Evolutionary conservation across 2,113 vertebrate genomes (phyloP), one percentile per base, ranked within the genome.

Genomic region (Alethe castanea): DNA sequence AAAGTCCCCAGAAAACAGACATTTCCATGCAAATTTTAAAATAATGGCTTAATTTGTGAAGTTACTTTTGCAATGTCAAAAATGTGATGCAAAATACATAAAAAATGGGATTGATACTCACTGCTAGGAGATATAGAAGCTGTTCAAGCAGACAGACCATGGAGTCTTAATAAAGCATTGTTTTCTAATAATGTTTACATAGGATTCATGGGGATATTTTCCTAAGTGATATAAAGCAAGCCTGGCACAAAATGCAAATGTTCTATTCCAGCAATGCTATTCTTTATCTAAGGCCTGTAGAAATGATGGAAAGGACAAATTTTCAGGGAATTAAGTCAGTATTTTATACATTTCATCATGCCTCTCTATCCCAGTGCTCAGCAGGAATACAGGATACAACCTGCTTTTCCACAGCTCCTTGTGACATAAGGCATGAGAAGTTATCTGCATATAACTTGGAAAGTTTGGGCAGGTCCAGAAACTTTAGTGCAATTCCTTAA

Each of bases 1-100:
- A 90, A 96, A 94, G 87, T 81, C 94, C 81, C 81, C 94, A 71
- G 86, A 95, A 96, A 97, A 80, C 70, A 97, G 95, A 94, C 62
- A 96, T 96, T 96, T 79, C 81, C 82, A 95, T 96, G 94, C 77
- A 96, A 96, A 96, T 97, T 92, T 95, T 77, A 82, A 84, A 96
- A 88, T 35, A 92, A 93, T 90, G 71, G 26, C 29, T 88, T 95
- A 79, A 94, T 96, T 91, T 93, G 60, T 14, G 85, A 86, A 95
- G 71, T 90, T 80, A 56, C 67, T 88, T 95, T 84, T 31, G 52
- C 74, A 89, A 59, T 92, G 86, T 91, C 94, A 93, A 88, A 95
- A 89, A 89, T 52, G 80, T 77, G 93, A 89, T 91, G 74, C 74
- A 91, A 91, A 91, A 89, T 7, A 56, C 23, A 23, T 62, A 12